These are phyloP conservation scores for Solenopsis fugax DNA, from an alignment of 1,140 invertebrate species.

Conservation along the genomic window DNA sequence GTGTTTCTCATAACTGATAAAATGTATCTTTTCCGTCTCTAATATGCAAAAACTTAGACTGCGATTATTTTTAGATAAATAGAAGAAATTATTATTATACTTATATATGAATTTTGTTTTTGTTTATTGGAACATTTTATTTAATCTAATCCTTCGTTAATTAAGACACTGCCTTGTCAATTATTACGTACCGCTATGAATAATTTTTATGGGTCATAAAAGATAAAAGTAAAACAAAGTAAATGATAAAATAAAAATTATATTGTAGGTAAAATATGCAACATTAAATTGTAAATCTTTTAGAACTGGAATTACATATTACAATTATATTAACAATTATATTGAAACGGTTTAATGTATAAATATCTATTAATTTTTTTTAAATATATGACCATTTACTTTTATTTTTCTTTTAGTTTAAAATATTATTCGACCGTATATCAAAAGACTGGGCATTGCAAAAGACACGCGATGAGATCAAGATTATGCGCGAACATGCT, in stretches of 20 bases:
- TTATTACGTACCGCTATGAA: neutral
- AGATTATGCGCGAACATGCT: conserved; percentile 26
- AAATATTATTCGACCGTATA: conserved; percentile 8
- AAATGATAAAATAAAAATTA: neutral
- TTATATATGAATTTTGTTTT: neutral
- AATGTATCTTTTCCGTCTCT: too few relatives aligned
- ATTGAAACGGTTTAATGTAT: too few relatives aligned
- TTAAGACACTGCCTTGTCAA: neutral
- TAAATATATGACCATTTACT: neutral
- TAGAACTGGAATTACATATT: neutral
- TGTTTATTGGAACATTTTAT: neutral
- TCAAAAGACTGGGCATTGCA: conserved; percentile 28
- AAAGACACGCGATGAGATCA: conserved; percentile 10
- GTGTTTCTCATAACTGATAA: neutral
- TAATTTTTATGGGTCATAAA: neutral
- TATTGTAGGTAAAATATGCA: neutral
- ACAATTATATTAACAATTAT: neutral
- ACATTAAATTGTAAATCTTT: neutral
- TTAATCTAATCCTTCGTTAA: neutral
- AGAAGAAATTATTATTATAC: neutral
- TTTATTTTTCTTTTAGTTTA: conserved; percentile 12
- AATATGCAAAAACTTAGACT: neutral
- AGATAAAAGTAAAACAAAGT: neutral
- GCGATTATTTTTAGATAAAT: neutral
- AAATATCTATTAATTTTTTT: too few relatives aligned